Conservation (phyloP, 2,888 invertebrate genomes). For the Athalia cordata region DNA sequence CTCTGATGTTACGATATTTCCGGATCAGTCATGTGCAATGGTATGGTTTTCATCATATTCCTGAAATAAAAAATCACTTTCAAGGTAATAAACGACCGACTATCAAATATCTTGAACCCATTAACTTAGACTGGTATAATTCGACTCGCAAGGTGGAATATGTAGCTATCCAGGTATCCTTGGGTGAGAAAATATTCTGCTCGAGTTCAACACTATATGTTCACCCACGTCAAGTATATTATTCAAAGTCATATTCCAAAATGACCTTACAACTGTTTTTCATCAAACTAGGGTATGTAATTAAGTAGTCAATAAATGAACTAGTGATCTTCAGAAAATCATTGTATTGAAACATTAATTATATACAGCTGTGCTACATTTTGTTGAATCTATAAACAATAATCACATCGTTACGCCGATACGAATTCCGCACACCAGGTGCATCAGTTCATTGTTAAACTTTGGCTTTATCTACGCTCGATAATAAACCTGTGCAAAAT, state of each 20-base stretch:
- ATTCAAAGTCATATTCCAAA: neutral
- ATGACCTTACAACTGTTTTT: constrained; percentile 5
- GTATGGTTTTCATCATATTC: neutral
- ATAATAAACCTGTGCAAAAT: too few relatives aligned
- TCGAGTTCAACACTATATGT: neutral
- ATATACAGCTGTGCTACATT: too few relatives aligned
- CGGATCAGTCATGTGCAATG: neutral
- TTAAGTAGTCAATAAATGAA: neutral
- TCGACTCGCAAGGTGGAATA: neutral
- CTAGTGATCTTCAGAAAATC: neutral
- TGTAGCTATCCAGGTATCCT: constrained; percentile 6
- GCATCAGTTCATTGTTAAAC: too few relatives aligned
- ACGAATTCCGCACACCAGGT: too few relatives aligned
- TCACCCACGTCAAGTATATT: neutral
- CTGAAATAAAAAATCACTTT: too few relatives aligned
- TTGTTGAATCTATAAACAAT: too few relatives aligned
- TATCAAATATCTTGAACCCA: constrained; percentile 24
- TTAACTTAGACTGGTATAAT: constrained; percentile 2
- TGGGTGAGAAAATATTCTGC: neutral
- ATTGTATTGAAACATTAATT: too few relatives aligned
- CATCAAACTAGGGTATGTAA: neutral
- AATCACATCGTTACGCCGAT: too few relatives aligned
- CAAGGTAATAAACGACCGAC: constrained; percentile 5
- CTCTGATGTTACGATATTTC: too few relatives aligned
- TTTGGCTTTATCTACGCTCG: too few relatives aligned